Evolutionary conservation across 2,797 vertebrate genomes (phyloP), one percentile per base, ranked within the genome.

Genomic region (Paratrypauchen microcephalus): DNA sequence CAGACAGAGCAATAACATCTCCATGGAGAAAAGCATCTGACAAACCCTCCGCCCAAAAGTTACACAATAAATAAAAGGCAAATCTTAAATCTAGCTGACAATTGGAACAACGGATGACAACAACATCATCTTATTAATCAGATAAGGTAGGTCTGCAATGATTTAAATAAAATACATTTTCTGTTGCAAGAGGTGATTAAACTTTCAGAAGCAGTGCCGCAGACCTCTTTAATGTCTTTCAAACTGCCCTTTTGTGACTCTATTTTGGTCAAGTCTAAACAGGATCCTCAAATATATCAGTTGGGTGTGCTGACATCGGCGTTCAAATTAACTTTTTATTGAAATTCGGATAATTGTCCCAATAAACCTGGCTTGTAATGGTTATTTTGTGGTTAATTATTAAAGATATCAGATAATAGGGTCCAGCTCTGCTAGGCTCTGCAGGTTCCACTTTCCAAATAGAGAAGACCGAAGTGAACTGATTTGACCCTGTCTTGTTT

Each of bases 91-190:
- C 69, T 76, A 72, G 58, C 83, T 68, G 71, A 74, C 69, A n/a
- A 6, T 39, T 72, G 74, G 72, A 74, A 84, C 77, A 74, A 75
- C 67, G 71, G 81, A 48, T 68, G 62, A 81, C 81, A 87, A 41
- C 67, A 72, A 87, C 72, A 86, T 74, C 65, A 76, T 89, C 77
- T 83, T 78, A 6, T 26, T 23, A 50, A 52, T 47, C 63, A 21
- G 68, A 68, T 28, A 79, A 80, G 79, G 18, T 63, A 15, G 68
- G 80, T 85, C 81, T 58, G 69, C 75, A 69, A 83, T 64, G 73
- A 83, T 71, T 79, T 74, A 15, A 26, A 63, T 81, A 64, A 83
- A 68, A 72, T 70, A 76, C 68, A 58, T 85, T 82, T 69, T 73
- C 64, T 41, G 70, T 72, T 78, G 65, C 79, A 78, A 82, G 80